Evolutionary conservation across 2,888 invertebrate genomes (phyloP), one percentile per base, ranked within the genome.

Genomic region (Amphimallon solstitiale): DNA sequence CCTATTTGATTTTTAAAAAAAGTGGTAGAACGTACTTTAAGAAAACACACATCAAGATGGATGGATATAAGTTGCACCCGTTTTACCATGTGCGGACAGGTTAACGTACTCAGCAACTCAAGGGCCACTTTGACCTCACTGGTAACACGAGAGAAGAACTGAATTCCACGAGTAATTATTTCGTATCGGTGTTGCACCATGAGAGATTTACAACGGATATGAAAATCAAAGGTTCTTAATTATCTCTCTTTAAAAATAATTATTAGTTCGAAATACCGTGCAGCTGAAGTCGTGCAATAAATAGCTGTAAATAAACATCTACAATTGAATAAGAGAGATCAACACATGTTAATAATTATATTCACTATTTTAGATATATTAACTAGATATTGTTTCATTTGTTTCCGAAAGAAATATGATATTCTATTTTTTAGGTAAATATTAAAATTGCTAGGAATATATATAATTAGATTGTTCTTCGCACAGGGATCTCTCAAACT

Each of bases 11-110:
- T n/a, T n/a, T n/a, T n/a, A 59, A 6, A 34, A 59, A 29, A 5
- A 59, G 56, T 40, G 34, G 56, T 15, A 43, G 21, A 37, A 14
- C 43, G 29, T 23, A 59, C 14, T 29, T 59, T 59, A 43, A 59
- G 40, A 45, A 59, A 45, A 54, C 12, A 54, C 54, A 45, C 43
- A 43, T 43, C 35, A 9, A 29, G 34, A 23, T 9, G 29, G 21
- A 10, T 29, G 71, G 68, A 71, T 72, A 73, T 75, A 71, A 71
- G 72, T 72, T 68, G 66, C 66, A 75, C 72, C 72, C 68, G 75
- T 74, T 72, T 75, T 74, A 66, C 74, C 72, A 71, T 71, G 72
- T 72, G 72, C 66, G 69, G 71, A 68, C 73, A 69, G 75, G 75
- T 76, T 70, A 75, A 75, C 71, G 76, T 71, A 74, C 75, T 74